Conservation (phyloP, 30 jellyfish, hydroid and myxozoan species). For the Cassiopea xamachana region DNA sequence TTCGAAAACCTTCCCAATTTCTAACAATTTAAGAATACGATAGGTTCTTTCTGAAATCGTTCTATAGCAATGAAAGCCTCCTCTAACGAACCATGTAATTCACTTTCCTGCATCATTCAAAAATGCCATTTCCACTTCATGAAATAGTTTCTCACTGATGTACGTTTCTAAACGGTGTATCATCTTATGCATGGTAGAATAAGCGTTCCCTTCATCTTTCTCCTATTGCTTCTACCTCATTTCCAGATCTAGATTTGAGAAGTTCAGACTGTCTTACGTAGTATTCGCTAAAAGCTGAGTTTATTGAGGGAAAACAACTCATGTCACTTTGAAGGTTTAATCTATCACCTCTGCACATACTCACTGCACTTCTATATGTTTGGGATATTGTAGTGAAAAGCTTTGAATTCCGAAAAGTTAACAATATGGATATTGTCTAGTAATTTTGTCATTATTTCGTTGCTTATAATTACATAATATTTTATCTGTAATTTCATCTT, state of each 20-base stretch:
- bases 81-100: not conserved
- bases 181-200: not conserved
- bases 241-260: not conserved
- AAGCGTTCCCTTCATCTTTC: not conserved
- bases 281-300: too few relatives aligned
- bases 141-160: not conserved
- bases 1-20: not conserved
- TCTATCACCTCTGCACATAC: too few relatives aligned
- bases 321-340: too few relatives aligned
- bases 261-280: too few relatives aligned
- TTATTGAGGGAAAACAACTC: too few relatives aligned
- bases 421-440: too few relatives aligned
- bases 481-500: too few relatives aligned
- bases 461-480: too few relatives aligned
- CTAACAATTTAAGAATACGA: not conserved
- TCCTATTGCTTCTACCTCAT: not conserved
- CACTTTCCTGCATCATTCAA: not conserved
- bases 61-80: not conserved
- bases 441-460: too few relatives aligned
- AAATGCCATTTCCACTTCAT: not conserved
- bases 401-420: too few relatives aligned
- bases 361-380: too few relatives aligned
- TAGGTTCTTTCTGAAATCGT: not conserved
- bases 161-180: not conserved
- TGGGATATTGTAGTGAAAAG: too few relatives aligned